phyloP scores from a whole-genome alignment of 2,797 vertebrate genomes.

The Macrochelys suwanniensis region DNA sequence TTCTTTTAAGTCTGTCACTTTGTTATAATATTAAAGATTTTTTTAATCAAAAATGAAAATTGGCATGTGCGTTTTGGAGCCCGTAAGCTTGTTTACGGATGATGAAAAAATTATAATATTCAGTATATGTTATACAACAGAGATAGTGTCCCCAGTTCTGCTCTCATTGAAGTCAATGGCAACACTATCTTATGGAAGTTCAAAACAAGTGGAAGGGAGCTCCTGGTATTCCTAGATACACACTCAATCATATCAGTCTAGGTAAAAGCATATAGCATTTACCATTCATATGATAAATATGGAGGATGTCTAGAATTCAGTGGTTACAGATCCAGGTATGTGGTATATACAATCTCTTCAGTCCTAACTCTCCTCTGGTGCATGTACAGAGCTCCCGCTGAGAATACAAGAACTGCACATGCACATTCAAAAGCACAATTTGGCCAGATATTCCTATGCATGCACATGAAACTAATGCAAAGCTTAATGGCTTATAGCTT shows the following conservation, averaged over 20 bases:
- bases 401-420: neutral
- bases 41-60: neutral
- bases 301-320: accelerated
- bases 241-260: neutral
- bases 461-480: neutral
- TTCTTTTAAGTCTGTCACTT: neutral
- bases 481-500: neutral
- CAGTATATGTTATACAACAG: neutral
- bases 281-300: neutral
- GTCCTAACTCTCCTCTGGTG: neutral
- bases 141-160: neutral
- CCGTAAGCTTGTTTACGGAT: neutral
- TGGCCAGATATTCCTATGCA: neutral
- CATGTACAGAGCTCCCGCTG: neutral
- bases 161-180: neutral
- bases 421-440: neutral
- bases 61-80: neutral
- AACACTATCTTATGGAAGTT: constrained; percentile 5
- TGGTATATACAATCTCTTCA: neutral
- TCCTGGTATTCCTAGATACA: neutral
- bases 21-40: neutral
- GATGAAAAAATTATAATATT: neutral
- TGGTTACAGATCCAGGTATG: neutral
- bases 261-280: neutral
- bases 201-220: neutral